Evolutionary conservation across 2,797 vertebrate genomes (phyloP), one percentile per base, ranked within the genome.

Genomic region (Otolemur crassicaudatus): DNA sequence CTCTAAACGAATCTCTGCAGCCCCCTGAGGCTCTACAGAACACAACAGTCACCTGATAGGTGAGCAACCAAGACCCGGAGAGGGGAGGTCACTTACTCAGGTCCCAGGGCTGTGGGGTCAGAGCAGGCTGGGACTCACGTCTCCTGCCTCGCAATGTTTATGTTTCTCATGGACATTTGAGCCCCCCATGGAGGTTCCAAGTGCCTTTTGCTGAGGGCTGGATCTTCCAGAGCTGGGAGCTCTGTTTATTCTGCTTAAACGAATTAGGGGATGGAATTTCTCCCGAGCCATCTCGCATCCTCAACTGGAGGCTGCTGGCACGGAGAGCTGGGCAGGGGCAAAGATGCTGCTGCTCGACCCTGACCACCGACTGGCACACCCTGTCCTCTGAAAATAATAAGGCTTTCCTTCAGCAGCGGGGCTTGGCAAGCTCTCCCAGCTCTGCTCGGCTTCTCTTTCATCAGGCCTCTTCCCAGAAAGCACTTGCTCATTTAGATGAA

Each of bases 231-330:
- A 94, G 85, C 72, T 53, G 16, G 92, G 60, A 87, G 88, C 80
- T 92, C 85, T 95, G 88, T 95, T 97, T 94, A 93, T 85, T 53
- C 90, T 89, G 61, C 56, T 95, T 87, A 89, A 92, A 89, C 94
- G 92, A 95, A 90, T 95, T 85, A 80, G 20, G 10, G 79, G 46
- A 84, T 97, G 95, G 97, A 97, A 97, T 94, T 94, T 96, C 85
- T 90, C 94, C 97, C 72, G 95, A 95, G 94, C 87, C 53, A 75
- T 67, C 37, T 65, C 53, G 90, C 72, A 1, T 67, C 73, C 85
- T 76, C 56, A 58, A 72, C n/a, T 0, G 29, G 58, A 95, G 77
- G 94, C 60, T 92, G 92, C 88, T 4, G 40, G 67, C 86, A 56
- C 67, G 67, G 88, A 58, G 34, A 95, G 70, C 16, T 91, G 86